Conservation (phyloP, 2,113 vertebrate species). For the Microcebus tavaratra region DNA sequence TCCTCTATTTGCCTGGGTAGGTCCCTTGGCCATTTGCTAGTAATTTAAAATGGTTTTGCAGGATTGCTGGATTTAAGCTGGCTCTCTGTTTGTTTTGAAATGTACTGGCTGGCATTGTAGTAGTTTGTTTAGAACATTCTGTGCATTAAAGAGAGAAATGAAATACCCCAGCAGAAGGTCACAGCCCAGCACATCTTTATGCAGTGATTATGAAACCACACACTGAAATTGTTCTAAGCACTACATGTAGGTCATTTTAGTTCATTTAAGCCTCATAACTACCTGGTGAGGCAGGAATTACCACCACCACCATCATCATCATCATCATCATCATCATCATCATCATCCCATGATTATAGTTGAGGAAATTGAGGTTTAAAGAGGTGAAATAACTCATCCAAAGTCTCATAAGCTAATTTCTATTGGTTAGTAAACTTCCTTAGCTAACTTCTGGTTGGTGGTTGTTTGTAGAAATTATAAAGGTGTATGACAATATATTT, state of each 20-base stretch:
- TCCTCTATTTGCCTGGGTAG: neutral
- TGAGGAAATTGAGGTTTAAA: neutral
- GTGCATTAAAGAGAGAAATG: neutral
- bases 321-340: neutral
- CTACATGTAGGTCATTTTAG: neutral
- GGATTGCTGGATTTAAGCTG: neutral
- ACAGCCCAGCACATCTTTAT: neutral
- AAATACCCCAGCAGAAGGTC: neutral
- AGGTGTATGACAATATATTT: neutral
- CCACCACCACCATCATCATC: neutral
- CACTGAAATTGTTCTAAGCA: neutral
- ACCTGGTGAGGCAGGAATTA: neutral
- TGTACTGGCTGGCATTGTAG: neutral
- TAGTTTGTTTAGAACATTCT: conserved; percentile 16
- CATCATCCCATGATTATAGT: neutral
- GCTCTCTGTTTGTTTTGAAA: conserved; percentile 44
- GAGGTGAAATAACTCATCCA: neutral
- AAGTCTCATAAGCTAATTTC: neutral
- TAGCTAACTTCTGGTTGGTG: neutral
- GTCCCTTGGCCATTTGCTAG: conserved; percentile 1
- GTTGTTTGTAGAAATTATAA: neutral
- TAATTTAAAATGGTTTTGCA: conserved; percentile 40
- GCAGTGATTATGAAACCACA: neutral
- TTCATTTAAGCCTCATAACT: neutral
- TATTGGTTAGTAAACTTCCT: neutral